These are phyloP conservation scores for Eubasilissa regina DNA, from an alignment of 1,140 invertebrate species.

Conservation along the genomic window DNA sequence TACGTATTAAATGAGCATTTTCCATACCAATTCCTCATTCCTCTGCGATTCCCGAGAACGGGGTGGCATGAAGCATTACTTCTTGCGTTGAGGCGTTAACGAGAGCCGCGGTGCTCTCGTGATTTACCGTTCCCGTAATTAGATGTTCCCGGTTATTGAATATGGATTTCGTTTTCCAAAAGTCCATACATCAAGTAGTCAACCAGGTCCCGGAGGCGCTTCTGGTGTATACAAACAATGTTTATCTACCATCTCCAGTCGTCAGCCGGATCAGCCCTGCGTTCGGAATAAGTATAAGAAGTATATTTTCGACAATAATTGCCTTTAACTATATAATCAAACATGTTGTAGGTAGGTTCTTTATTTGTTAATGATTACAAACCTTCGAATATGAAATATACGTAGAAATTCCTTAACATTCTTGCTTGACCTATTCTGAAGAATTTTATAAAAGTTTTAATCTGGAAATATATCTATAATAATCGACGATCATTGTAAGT, in stretches of 20 bases:
- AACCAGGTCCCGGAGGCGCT: constrained; percentile 42
- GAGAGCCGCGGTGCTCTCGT: constrained; percentile 34
- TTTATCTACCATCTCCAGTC: constrained; percentile 3
- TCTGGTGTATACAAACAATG: background rate
- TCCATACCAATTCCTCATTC: too few species aligned
- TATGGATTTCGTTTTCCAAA: constrained; percentile 44
- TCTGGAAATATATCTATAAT: too few species aligned
- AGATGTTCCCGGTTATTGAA: constrained; percentile 59
- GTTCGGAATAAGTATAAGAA: background rate
- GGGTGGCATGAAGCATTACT: background rate
- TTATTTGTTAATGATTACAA: too few species aligned
- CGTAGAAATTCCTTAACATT: too few species aligned
- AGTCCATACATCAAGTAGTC: constrained; percentile 49
- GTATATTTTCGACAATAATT: constrained; percentile 1
- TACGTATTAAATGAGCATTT: too few species aligned
- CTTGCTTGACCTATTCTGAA: too few species aligned
- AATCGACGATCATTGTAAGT: too few species aligned
- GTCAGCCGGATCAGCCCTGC: background rate
- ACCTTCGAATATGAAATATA: too few species aligned
- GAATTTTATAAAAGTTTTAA: too few species aligned
- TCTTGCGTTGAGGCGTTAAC: constrained; percentile 48
- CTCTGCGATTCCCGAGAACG: background rate
- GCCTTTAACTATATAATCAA: background rate
- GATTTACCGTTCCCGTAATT: constrained; percentile 56
- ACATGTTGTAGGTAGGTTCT: too few species aligned